These are phyloP conservation scores for Euphonia xanthogaster DNA, from an alignment of 2,797 vertebrate species.

Conservation along the genomic window DNA sequence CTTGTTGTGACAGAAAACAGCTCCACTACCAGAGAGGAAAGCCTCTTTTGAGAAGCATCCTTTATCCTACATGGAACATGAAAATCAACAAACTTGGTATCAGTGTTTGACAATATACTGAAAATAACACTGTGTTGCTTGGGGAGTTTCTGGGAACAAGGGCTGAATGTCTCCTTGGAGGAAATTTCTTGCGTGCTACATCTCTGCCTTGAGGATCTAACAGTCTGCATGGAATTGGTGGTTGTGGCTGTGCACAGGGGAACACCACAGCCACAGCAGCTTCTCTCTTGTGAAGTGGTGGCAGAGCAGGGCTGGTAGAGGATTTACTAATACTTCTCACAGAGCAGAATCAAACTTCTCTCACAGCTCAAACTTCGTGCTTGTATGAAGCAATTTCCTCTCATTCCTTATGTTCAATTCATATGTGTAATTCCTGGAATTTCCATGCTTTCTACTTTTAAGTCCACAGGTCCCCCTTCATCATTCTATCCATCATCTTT, in stretches of 20 bases:
- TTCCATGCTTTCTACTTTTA: background rate
- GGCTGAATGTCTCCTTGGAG: background rate
- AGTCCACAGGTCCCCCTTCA: background rate
- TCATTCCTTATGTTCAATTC: background rate
- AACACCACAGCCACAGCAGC: background rate
- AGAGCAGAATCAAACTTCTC: background rate
- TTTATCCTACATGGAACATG: background rate
- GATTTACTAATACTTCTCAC: background rate
- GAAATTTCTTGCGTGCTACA: background rate
- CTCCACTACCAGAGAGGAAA: background rate
- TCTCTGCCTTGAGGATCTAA: background rate
- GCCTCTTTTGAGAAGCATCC: background rate
- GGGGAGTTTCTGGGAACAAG: background rate
- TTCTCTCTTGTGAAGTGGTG: background rate
- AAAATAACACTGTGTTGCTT: background rate
- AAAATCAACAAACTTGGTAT: background rate
- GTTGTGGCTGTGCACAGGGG: background rate
- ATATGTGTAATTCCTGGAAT: rapidly evolving
- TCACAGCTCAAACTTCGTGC: background rate
- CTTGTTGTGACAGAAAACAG: constrained; percentile 29
- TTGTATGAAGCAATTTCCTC: background rate
- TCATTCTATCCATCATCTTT: background rate
- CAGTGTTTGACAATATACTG: background rate
- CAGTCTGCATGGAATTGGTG: background rate
- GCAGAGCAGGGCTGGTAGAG: background rate